Conservation (phyloP, 2,888 invertebrate species). For the Leptopilina myrica region DNA sequence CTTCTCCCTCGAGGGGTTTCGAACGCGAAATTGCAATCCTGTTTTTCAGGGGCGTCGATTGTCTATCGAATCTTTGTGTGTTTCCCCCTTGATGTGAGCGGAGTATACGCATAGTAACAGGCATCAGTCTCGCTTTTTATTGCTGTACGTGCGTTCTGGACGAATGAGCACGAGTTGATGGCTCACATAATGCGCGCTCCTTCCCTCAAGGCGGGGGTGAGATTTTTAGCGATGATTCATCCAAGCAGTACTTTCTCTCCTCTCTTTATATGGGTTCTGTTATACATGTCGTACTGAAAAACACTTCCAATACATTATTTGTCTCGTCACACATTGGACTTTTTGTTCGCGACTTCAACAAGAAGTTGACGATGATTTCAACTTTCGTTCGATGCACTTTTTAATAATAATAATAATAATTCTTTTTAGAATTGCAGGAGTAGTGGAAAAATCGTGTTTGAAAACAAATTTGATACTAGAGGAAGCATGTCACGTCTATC, state of each 20-base stretch:
- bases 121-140: constrained; percentile 21
- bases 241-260: not conserved
- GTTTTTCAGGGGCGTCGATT: constrained; percentile 33
- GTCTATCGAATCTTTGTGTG: constrained; percentile 35
- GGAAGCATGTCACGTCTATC: too few relatives aligned
- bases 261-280: not conserved
- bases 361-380: too few relatives aligned
- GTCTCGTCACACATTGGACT: not conserved
- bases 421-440: too few relatives aligned
- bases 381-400: too few relatives aligned
- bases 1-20: constrained; percentile 14
- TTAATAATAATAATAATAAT: too few relatives aligned
- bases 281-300: constrained; percentile 10
- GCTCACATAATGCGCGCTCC: constrained; percentile 26
- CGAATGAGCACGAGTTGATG: constrained; percentile 31
- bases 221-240: constrained; percentile 30
- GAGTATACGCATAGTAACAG: not conserved
- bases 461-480: too few relatives aligned
- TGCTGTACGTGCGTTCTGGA: constrained; percentile 20
- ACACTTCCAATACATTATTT: not conserved
- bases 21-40: constrained; percentile 26
- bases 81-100: not conserved
- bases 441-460: too few relatives aligned
- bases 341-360: not conserved
- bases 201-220: constrained; percentile 18